Conservation (phyloP, 2,888 invertebrate genomes). For the Cantharis lateralis region DNA sequence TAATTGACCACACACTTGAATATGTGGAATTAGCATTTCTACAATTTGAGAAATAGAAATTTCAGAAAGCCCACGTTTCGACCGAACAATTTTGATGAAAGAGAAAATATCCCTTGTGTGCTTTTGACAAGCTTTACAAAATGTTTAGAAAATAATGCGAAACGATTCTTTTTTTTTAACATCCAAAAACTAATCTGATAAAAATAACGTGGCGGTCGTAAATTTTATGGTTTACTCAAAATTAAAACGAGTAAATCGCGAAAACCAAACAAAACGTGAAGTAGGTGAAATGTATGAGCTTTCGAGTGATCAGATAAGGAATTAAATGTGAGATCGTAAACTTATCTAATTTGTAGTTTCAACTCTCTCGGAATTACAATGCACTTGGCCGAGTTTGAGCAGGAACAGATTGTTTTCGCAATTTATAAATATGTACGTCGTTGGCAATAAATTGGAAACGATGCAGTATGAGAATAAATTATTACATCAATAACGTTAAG, state of each 20-base stretch:
- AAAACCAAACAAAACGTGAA: conserved; percentile 16
- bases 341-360: conserved; percentile 21
- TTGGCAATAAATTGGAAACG: not conserved
- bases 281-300: conserved; percentile 12
- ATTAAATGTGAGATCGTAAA: conserved; percentile 19
- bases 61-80: not conserved
- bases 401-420: not conserved
- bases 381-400: not conserved
- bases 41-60: not conserved
- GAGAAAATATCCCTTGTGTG: not conserved
- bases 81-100: not conserved
- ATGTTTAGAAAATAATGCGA: not conserved
- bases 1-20: too few species aligned
- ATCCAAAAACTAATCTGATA: not conserved
- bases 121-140: not conserved
- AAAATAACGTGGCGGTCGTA: not conserved
- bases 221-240: not conserved
- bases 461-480: not conserved
- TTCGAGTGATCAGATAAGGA: conserved; percentile 11
- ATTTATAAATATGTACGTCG: not conserved
- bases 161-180: not conserved
- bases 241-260: conserved; percentile 9
- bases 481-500: not conserved
- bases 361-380: conserved; percentile 13
- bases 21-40: not conserved